Evolutionary conservation across 2,797 vertebrate species (phyloP).

Genomic region (Poliocrania exsul): DNA sequence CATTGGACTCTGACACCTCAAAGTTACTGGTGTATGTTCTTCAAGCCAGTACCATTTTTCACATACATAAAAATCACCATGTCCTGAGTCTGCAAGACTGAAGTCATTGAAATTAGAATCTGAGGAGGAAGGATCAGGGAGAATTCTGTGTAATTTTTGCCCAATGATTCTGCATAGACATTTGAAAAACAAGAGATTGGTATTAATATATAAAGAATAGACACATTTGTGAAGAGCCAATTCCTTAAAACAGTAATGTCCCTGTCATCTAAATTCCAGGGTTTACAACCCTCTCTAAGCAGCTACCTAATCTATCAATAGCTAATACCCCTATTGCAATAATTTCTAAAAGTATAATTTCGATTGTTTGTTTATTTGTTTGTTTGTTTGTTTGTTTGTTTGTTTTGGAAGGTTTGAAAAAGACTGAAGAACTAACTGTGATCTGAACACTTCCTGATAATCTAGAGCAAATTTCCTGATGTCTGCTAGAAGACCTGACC

Average conservation of each 20-base stretch:
- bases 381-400: neutral
- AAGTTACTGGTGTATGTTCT: neutral
- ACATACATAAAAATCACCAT: neutral
- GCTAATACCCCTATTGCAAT: neutral
- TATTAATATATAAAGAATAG: neutral
- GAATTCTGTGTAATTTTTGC: neutral
- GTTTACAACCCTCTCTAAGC: neutral
- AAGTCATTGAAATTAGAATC: neutral
- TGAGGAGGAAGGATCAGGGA: neutral
- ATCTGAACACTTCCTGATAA: neutral
- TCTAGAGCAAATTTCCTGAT: neutral
- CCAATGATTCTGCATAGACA: neutral
- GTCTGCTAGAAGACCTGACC: neutral
- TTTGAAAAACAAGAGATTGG: neutral
- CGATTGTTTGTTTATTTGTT: neutral
- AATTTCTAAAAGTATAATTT: neutral
- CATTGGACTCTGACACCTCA: neutral
- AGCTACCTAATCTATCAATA: neutral
- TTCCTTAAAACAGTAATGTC: neutral
- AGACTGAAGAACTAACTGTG: neutral
- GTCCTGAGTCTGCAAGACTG: neutral
- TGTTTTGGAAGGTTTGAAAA: neutral
- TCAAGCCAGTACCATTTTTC: neutral
- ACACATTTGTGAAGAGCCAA: neutral
- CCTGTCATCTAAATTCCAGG: neutral